These are phyloP conservation scores for Podotricha telesiphe DNA, from an alignment of 2,888 invertebrate genomes.

Conservation along the genomic window DNA sequence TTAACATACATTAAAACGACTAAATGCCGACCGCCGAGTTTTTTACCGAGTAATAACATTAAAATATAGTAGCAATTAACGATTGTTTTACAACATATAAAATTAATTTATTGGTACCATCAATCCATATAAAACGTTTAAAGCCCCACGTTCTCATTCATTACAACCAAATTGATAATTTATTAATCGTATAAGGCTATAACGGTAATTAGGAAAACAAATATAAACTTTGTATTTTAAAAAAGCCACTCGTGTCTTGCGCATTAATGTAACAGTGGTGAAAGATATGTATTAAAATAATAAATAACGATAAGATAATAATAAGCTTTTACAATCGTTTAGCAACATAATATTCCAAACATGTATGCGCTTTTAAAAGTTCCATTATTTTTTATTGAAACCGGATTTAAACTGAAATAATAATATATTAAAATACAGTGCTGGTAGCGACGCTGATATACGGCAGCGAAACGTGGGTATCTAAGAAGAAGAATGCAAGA, in stretches of 20 bases:
- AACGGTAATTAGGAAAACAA: constrained; percentile 21
- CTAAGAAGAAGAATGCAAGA: no score
- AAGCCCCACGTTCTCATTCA: constrained; percentile 4
- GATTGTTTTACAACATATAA: constrained; percentile 29
- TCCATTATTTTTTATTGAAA: not conserved
- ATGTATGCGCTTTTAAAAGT: not conserved
- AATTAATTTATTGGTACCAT: constrained; percentile 31
- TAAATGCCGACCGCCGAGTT: constrained; percentile 19
- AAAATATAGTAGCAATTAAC: constrained; percentile 27
- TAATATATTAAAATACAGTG: no score
- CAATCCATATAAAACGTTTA: constrained; percentile 26
- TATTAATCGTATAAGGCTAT: constrained; percentile 22
- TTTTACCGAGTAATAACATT: constrained; percentile 8
- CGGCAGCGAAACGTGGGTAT: no score
- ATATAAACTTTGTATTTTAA: constrained; percentile 15
- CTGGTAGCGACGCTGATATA: no score
- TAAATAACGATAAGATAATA: not conserved
- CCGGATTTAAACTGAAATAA: not conserved
- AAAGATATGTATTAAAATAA: constrained; percentile 6
- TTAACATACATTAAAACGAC: constrained; percentile 19
- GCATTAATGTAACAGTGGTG: not conserved
- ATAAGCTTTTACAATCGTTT: not conserved
- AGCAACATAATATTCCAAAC: not conserved
- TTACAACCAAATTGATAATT: constrained; percentile 11
- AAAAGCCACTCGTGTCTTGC: not conserved